These are phyloP conservation scores for Esox masquinongy DNA, from an alignment of 2,797 vertebrate species.

Conservation along the genomic window DNA sequence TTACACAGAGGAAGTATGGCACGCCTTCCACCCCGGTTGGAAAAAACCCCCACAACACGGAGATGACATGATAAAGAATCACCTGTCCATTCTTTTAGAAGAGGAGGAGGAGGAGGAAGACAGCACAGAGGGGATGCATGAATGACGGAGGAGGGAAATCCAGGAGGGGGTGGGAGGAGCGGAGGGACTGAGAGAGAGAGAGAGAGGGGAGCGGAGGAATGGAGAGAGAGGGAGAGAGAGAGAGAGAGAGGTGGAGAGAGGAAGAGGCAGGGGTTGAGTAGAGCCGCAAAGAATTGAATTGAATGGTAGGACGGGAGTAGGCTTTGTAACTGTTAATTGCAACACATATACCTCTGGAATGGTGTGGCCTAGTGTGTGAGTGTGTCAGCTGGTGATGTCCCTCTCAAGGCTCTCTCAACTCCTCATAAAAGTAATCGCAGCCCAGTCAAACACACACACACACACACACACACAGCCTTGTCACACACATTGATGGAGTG, in stretches of 20 bases:
- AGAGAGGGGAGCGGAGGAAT: background rate
- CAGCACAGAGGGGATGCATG: background rate
- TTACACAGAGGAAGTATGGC: background rate
- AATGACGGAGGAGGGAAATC: background rate
- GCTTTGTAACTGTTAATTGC: slow-evolving; percentile 64
- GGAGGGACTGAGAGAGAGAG: background rate
- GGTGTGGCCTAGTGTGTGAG: slow-evolving; percentile 20
- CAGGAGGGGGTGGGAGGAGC: background rate
- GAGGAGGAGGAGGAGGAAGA: background rate
- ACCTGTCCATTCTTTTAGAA: background rate
- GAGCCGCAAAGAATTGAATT: slow-evolving; percentile 9
- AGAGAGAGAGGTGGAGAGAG: background rate
- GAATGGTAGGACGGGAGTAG: background rate
- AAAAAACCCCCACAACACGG: background rate
- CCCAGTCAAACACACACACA: slow-evolving; percentile 45
- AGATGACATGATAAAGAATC: background rate
- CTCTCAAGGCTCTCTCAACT: slow-evolving; percentile 66
- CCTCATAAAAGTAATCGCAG: slow-evolving; percentile 62
- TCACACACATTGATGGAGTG: slow-evolving; percentile 53
- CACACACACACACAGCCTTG: slow-evolving; percentile 55
- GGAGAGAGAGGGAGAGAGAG: background rate
- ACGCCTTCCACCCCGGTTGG: background rate
- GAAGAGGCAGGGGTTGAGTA: slow-evolving; percentile 20
- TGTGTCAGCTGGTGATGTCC: slow-evolving; percentile 66
- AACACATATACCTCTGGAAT: slow-evolving; percentile 23